Evolutionary conservation across 1,140 invertebrate genomes (phyloP).

Genomic region (Metaphire vulgaris): DNA sequence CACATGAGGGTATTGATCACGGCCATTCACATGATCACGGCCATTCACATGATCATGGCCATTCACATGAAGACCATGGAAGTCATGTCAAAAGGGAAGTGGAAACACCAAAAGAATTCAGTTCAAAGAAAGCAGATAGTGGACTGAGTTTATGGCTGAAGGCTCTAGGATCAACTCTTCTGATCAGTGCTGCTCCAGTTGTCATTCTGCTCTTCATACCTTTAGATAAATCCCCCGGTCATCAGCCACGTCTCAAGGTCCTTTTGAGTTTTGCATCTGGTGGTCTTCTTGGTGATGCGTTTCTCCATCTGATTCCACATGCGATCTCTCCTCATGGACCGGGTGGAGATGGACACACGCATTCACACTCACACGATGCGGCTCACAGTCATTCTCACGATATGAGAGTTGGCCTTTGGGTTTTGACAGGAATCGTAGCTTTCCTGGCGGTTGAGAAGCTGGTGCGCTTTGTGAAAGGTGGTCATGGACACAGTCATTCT

Average conservation of each 20-base stretch:
- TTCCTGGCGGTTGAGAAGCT: slow-evolving; percentile 89
- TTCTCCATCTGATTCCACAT: slow-evolving; percentile 92
- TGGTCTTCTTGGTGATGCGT: slow-evolving; percentile 88
- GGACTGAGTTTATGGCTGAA: slow-evolving; percentile 42
- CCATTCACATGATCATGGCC: not conserved
- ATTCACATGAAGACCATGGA: not conserved
- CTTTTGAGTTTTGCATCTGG: slow-evolving; percentile 89
- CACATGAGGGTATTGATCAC: not conserved
- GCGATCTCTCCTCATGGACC: slow-evolving; percentile 62
- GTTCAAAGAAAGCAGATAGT: slow-evolving; percentile 24
- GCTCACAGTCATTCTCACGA: slow-evolving; percentile 57
- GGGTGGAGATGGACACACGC: slow-evolving; percentile 56
- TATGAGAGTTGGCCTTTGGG: slow-evolving; percentile 78
- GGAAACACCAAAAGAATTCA: slow-evolving; percentile 6
- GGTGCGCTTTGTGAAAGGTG: slow-evolving; percentile 79
- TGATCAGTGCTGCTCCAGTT: slow-evolving; percentile 90
- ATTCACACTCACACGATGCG: slow-evolving; percentile 57
- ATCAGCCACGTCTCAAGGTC: slow-evolving; percentile 76
- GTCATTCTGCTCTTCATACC: slow-evolving; percentile 89
- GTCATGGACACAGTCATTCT: slow-evolving; percentile 55
- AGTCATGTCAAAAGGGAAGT: not conserved
- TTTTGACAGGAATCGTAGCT: slow-evolving; percentile 79
- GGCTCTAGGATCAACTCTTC: slow-evolving; percentile 66
- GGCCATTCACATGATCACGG: not conserved
- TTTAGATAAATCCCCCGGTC: slow-evolving; percentile 67